Conservation (phyloP, 2,113 vertebrate genomes). For the Datnioides undecimradiatus region DNA sequence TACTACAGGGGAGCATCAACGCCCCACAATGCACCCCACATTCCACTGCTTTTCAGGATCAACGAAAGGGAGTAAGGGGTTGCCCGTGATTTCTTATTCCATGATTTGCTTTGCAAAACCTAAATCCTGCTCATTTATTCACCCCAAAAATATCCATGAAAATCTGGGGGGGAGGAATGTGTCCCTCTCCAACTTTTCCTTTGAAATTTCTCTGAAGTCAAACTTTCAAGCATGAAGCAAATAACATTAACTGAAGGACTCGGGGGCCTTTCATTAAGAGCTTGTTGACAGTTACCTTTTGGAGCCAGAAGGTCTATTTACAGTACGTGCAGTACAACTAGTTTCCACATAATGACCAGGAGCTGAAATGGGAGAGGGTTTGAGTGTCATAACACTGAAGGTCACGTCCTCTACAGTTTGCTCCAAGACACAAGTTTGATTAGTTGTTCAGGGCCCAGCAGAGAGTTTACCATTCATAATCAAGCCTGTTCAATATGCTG, state of each 20-base stretch:
- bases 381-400: background rate
- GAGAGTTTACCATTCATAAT: background rate
- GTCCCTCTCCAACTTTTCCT: background rate
- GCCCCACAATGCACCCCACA: slow-evolving; percentile 72
- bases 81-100: slow-evolving; percentile 45
- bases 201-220: background rate
- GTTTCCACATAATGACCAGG: slow-evolving; percentile 12
- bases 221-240: slow-evolving; percentile 8
- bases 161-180: background rate
- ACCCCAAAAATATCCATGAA: slow-evolving; percentile 37
- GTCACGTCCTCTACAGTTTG: background rate
- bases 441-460: background rate
- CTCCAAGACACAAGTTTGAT: background rate
- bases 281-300: slow-evolving; percentile 31
- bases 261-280: slow-evolving; percentile 26
- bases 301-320: slow-evolving; percentile 25
- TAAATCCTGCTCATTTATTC: slow-evolving; percentile 31
- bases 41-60: slow-evolving; percentile 71
- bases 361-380: background rate
- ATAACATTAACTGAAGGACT: slow-evolving; percentile 2
- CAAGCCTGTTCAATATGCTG: background rate
- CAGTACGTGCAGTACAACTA: slow-evolving; percentile 17
- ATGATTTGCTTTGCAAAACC: slow-evolving; percentile 42
- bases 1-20: slow-evolving; percentile 64
- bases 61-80: slow-evolving; percentile 29